phyloP scores from a whole-genome alignment of 2,113 vertebrate genomes.

The Anas platyrhynchos region DNA sequence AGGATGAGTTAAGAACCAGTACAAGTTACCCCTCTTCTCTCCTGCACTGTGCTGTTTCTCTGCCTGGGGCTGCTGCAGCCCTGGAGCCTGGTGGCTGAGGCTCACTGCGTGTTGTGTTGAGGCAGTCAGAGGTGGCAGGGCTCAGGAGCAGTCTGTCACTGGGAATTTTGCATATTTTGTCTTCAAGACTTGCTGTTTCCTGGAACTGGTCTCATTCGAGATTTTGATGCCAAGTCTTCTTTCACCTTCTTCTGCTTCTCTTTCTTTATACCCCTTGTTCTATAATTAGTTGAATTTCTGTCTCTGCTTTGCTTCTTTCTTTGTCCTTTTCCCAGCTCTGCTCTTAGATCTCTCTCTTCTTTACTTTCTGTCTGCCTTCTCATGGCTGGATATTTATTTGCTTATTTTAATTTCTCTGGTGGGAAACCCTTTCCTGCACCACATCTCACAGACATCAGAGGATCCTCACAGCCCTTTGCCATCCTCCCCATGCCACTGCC shows the following conservation, averaged over 20 bases:
- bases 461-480: not conserved
- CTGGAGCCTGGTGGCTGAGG: not conserved
- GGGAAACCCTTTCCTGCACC: not conserved
- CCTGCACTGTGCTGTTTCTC: not conserved
- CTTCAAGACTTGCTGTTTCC: not conserved
- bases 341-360: not conserved
- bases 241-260: not conserved
- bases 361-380: slow-evolving; percentile 49
- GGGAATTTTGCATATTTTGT: not conserved
- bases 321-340: not conserved
- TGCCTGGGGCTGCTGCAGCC: no score
- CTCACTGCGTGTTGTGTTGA: not conserved
- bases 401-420: slow-evolving; percentile 40
- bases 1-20: not conserved
- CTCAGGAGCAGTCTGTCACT: not conserved
- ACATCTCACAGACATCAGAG: slow-evolving; percentile 48
- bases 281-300: not conserved
- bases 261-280: not conserved
- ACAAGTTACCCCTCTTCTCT: not conserved
- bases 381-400: slow-evolving; percentile 67
- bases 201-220: not conserved
- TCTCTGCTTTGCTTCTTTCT: not conserved
- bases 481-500: not conserved
- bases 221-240: slow-evolving; percentile 11
- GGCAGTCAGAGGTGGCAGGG: not conserved